Percentiles rank a stretch among this genome's conserved stretches.
phyloP scores from a whole-genome alignment of 2,797 vertebrate genomes.

The Acanthopagrus latus region DNA sequence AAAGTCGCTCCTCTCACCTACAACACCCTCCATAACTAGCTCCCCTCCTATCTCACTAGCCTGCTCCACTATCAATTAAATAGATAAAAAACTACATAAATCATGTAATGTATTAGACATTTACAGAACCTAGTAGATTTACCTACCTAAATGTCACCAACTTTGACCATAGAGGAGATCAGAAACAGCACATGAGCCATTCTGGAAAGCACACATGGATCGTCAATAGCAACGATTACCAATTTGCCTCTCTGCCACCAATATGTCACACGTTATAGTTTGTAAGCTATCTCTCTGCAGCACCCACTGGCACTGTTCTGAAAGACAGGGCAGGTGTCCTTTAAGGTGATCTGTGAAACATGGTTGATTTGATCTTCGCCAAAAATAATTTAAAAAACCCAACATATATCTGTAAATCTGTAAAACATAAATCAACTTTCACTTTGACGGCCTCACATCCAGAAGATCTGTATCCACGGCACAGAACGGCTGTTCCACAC shows the following conservation, averaged over 20 bases:
- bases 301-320: background rate
- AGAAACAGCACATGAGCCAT: no score
- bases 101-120: no score
- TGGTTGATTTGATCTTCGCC: slow-evolving; percentile 18
- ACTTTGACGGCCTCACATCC: slow-evolving; percentile 1
- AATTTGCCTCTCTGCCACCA: background rate
- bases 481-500: slow-evolving; percentile 15
- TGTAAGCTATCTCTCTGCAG: slow-evolving; percentile 5
- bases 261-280: background rate
- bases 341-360: slow-evolving; percentile 13
- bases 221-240: background rate
- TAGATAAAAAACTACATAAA: no score
- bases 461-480: slow-evolving; percentile 40
- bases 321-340: slow-evolving; percentile 3
- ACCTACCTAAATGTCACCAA: no score
- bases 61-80: no score
- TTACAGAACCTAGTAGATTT: no score
- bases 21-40: no score
- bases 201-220: no score
- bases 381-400: background rate
- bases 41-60: no score
- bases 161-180: no score
- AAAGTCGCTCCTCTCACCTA: no score
- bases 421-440: slow-evolving; percentile 1
- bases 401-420: no score